Evolutionary conservation across 2,888 invertebrate genomes (phyloP).

Genomic region (Listrodromus nycthemerus): DNA sequence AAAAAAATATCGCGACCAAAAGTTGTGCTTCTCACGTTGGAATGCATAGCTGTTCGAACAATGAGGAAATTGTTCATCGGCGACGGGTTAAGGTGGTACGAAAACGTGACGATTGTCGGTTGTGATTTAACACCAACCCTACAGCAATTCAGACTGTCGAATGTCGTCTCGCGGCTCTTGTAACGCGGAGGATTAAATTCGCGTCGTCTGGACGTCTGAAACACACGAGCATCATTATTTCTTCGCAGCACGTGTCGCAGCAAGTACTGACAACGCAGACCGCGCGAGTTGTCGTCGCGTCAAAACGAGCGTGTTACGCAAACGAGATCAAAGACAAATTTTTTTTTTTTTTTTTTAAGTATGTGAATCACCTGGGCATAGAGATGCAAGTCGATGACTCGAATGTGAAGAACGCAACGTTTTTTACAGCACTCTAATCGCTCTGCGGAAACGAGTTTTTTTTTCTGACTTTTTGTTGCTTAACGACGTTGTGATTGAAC

Average conservation of each 20-base stretch:
- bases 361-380: constrained; percentile 18
- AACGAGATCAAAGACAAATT: constrained; percentile 41
- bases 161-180: constrained; percentile 47
- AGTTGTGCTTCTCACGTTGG: constrained; percentile 18
- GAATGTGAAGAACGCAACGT: neutral
- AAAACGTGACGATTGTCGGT: constrained; percentile 51
- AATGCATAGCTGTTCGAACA: constrained; percentile 22
- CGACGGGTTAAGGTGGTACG: constrained; percentile 20
- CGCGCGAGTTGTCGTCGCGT: constrained; percentile 18
- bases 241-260: constrained; percentile 46
- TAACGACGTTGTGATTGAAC: neutral
- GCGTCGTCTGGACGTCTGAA: constrained; percentile 46
- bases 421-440: neutral
- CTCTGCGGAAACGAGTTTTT: constrained; percentile 3
- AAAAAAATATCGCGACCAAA: neutral
- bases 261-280: constrained; percentile 22
- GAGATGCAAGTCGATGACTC: constrained; percentile 41
- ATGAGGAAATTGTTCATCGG: constrained; percentile 56
- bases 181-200: constrained; percentile 30
- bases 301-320: constrained; percentile 47
- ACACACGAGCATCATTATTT: constrained; percentile 23
- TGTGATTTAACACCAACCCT: constrained; percentile 35
- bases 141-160: constrained; percentile 48
- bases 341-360: neutral
- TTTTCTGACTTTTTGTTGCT: neutral